phyloP scores from a whole-genome alignment of 2,888 invertebrate species.

The Atethmia centrago region DNA sequence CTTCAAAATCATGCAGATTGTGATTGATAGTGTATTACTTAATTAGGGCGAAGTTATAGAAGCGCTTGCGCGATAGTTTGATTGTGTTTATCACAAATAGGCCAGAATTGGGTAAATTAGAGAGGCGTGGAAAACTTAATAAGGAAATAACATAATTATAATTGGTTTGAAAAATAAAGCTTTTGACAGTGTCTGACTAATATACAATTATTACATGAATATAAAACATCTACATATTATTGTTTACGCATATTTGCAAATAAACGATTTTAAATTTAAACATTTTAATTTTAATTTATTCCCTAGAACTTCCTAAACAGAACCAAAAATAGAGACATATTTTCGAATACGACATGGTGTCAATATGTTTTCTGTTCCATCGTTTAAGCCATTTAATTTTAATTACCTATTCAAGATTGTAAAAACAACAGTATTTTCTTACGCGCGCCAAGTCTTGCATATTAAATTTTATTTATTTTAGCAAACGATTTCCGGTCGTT shows the following conservation, averaged over 20 bases:
- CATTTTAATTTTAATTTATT: too few relatives aligned
- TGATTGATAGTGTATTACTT: neutral
- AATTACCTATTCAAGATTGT: neutral
- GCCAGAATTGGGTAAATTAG: neutral
- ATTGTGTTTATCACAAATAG: neutral
- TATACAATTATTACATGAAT: too few relatives aligned
- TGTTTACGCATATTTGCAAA: too few relatives aligned
- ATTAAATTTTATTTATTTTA: constrained; percentile 13
- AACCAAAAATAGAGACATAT: neutral
- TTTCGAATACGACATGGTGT: neutral
- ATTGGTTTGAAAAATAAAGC: too few relatives aligned
- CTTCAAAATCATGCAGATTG: neutral
- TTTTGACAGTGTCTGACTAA: too few relatives aligned
- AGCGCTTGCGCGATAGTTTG: neutral
- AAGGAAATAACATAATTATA: too few relatives aligned
- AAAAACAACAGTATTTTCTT: neutral
- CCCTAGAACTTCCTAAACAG: neutral
- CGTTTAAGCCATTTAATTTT: neutral
- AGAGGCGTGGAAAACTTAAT: neutral
- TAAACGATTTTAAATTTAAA: too few relatives aligned
- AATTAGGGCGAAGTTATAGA: neutral
- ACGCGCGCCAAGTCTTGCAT: constrained; percentile 6
- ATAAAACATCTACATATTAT: too few relatives aligned
- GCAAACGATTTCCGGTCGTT: constrained; percentile 19
- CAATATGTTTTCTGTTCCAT: neutral